Conservation (phyloP, 2,888 invertebrate genomes). For the Plagiodera versicolora region DNA sequence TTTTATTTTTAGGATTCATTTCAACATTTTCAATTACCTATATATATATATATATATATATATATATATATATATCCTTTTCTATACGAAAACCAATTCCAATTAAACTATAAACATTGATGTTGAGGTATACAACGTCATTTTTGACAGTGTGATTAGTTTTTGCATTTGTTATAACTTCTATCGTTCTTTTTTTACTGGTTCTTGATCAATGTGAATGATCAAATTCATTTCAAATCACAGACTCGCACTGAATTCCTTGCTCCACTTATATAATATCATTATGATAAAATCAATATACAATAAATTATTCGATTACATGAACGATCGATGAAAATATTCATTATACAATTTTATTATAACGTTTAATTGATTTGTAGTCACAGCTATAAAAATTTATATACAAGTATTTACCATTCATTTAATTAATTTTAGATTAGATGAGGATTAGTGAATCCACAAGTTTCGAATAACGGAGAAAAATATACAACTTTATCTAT, state of each 20-base stretch:
- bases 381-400: constrained; percentile 49
- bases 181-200: too few species aligned
- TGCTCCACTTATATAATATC: neutral
- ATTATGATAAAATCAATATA: constrained; percentile 16
- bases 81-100: too few species aligned
- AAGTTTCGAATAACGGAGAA: constrained; percentile 14
- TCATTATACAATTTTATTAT: constrained; percentile 30
- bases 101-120: too few species aligned
- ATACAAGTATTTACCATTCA: constrained; percentile 28
- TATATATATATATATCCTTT: too few species aligned
- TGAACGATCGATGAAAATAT: constrained; percentile 32
- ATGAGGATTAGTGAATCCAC: constrained; percentile 31
- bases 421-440: neutral
- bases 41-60: too few species aligned
- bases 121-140: too few species aligned
- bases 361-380: constrained; percentile 45
- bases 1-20: too few species aligned
- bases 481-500: neutral
- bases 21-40: too few species aligned
- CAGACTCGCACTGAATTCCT: neutral
- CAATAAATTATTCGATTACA: constrained; percentile 18
- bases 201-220: too few species aligned
- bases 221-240: too few species aligned
- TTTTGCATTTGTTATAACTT: too few species aligned
- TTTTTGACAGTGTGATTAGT: too few species aligned